A percentile compares a stretch with the other conserved stretches of the same genome.
phyloP scores from a whole-genome alignment of 2,113 vertebrate genomes.

The Larimichthys polyactis region DNA sequence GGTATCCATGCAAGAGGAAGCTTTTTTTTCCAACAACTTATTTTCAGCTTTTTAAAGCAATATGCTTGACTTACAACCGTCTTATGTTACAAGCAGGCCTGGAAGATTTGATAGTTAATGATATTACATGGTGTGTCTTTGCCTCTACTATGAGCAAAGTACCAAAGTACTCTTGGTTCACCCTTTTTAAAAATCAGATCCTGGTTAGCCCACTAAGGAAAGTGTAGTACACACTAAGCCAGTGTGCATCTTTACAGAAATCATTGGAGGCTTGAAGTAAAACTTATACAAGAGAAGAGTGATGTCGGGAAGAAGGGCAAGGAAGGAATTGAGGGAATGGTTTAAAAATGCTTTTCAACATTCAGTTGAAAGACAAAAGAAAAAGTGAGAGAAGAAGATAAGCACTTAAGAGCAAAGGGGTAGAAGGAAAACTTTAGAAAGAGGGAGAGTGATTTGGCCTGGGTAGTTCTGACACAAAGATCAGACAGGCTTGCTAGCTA shows the following conservation, averaged over 20 bases:
- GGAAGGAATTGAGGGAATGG: neutral
- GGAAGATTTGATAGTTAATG: no score
- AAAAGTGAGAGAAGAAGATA: neutral
- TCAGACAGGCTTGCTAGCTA: conserved; percentile 41
- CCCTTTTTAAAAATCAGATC: conserved; percentile 5
- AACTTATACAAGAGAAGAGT: neutral
- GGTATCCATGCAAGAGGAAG: conserved; percentile 12
- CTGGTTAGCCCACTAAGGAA: conserved; percentile 4
- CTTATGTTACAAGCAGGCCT: no score
- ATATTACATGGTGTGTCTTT: neutral
- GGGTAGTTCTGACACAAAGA: conserved; percentile 40
- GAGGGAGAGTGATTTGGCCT: conserved; percentile 24
- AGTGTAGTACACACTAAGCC: neutral
- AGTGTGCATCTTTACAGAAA: no score
- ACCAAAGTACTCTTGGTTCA: no score
- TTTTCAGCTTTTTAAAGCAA: neutral
- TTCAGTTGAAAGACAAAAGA: neutral
- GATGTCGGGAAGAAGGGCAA: neutral
- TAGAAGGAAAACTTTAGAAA: conserved; percentile 1
- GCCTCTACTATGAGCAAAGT: no score
- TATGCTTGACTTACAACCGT: neutral
- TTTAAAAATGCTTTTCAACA: neutral
- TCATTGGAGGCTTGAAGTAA: conserved; percentile 10
- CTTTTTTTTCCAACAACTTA: neutral
- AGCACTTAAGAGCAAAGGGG: neutral